These are phyloP conservation scores for Galaxea fascicularis DNA, from an alignment of 92 coral and sea anemone species.

Conservation along the genomic window DNA sequence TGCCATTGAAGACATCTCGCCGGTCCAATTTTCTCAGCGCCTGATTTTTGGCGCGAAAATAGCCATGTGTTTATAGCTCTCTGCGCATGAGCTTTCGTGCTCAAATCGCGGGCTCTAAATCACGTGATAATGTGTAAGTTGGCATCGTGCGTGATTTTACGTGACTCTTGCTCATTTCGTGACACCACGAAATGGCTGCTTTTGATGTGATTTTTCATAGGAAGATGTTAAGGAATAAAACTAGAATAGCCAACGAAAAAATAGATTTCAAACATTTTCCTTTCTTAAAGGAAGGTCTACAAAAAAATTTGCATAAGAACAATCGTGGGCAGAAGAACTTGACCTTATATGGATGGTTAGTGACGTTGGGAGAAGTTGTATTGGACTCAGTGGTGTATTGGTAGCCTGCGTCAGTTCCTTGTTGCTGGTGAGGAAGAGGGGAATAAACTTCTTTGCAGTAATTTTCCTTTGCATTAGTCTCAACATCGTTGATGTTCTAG, in stretches of 20 bases:
- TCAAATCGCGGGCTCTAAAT: not conserved
- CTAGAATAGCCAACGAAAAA: too few species aligned
- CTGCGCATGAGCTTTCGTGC: conserved; percentile 20
- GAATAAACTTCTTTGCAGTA: not conserved
- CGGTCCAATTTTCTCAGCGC: not conserved
- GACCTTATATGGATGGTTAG: conserved; percentile 11
- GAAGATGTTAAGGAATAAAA: too few species aligned
- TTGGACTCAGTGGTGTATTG: not conserved
- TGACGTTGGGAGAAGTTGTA: not conserved
- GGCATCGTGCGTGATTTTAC: not conserved
- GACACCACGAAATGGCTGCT: not conserved
- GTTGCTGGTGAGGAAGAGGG: not conserved
- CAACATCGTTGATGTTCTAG: not conserved
- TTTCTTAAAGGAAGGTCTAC: too few species aligned
- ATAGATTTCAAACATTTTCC: too few species aligned
- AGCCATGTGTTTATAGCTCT: conserved; percentile 37
- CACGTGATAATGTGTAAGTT: not conserved
- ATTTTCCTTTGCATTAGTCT: not conserved
- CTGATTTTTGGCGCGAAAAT: conserved; percentile 82
- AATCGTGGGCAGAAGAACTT: not conserved
- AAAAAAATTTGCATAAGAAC: too few species aligned
- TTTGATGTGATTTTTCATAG: too few species aligned
- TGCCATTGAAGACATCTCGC: conserved; percentile 31
- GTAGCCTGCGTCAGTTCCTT: not conserved
- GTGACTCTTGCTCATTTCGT: not conserved